Percentiles rank a stretch among this genome's conserved stretches.
phyloP scores from a whole-genome alignment of 2,797 vertebrate genomes.

The Eutrigla gurnardus region DNA sequence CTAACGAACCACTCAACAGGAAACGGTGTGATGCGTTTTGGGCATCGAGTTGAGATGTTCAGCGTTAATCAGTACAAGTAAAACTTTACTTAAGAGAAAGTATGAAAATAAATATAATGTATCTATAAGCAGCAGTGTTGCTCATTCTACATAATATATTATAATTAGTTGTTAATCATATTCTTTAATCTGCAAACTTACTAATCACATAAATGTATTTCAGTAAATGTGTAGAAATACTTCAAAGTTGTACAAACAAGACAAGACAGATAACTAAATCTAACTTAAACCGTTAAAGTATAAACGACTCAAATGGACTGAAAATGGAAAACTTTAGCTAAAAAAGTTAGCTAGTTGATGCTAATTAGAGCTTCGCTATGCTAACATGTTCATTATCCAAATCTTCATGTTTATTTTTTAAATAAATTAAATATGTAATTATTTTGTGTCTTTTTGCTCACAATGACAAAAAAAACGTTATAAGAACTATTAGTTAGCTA shows the following conservation, averaged over 20 bases:
- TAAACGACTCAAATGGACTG: neutral
- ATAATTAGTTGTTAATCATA: no score
- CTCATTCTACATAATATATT: no score
- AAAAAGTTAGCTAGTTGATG: neutral
- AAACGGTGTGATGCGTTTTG: slow-evolving; percentile 13
- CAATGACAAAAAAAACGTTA: neutral
- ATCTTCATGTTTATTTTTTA: neutral
- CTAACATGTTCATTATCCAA: neutral
- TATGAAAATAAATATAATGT: no score
- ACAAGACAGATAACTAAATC: neutral
- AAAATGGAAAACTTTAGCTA: neutral
- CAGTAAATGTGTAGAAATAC: neutral
- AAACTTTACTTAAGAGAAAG: neutral
- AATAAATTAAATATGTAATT: neutral
- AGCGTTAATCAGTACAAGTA: neutral
- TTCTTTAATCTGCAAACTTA: no score
- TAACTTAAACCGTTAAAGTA: neutral
- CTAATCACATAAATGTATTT: no score
- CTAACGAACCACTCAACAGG: slow-evolving; percentile 37
- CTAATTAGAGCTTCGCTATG: neutral
- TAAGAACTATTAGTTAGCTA: neutral
- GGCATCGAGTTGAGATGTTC: neutral
- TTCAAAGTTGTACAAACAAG: no score
- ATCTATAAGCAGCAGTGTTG: no score
- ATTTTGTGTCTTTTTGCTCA: neutral